Evolutionary conservation across 2,888 invertebrate species (phyloP).

Genomic region (Monoplex corrugatus): DNA sequence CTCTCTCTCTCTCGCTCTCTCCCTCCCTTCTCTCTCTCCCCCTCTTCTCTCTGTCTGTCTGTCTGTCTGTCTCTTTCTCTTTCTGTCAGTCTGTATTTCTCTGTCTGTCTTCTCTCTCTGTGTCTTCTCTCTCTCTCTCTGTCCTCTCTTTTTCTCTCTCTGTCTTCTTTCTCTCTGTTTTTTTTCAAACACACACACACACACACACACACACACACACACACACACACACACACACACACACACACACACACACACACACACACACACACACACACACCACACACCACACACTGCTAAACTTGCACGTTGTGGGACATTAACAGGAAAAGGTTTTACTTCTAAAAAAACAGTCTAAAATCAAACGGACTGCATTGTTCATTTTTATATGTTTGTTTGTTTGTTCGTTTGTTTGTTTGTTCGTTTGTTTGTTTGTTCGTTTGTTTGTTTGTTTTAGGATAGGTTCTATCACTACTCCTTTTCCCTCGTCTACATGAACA

Average conservation of each 20-base stretch:
- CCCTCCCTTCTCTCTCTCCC: not conserved
- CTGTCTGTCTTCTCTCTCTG: not conserved
- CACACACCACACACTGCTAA: not conserved
- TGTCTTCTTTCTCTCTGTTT: too few relatives aligned
- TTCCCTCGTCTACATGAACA: too few relatives aligned
- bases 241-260: not conserved
- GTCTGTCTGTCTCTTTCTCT: not conserved
- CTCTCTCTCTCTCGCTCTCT: not conserved
- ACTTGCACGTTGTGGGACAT: too few relatives aligned
- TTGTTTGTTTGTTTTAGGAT: too few relatives aligned
- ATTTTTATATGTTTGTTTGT: too few relatives aligned
- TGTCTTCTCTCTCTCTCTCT: not conserved
- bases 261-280: not conserved
- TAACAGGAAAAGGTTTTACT: too few relatives aligned
- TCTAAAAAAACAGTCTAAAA: too few relatives aligned
- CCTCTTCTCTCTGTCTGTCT: not conserved
- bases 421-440: too few relatives aligned
- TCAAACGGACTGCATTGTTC: too few relatives aligned
- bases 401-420: too few relatives aligned
- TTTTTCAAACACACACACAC: not conserved
- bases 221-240: slow-evolving; percentile 17
- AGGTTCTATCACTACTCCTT: too few relatives aligned
- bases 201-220: slow-evolving; percentile 9
- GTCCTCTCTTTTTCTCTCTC: not conserved
- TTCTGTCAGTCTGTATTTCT: not conserved